Percentiles rank a stretch among this genome's conserved stretches.
These are phyloP conservation scores for Heterocephalus glaber DNA, from an alignment of 2,113 vertebrate species.

Conservation along the genomic window DNA sequence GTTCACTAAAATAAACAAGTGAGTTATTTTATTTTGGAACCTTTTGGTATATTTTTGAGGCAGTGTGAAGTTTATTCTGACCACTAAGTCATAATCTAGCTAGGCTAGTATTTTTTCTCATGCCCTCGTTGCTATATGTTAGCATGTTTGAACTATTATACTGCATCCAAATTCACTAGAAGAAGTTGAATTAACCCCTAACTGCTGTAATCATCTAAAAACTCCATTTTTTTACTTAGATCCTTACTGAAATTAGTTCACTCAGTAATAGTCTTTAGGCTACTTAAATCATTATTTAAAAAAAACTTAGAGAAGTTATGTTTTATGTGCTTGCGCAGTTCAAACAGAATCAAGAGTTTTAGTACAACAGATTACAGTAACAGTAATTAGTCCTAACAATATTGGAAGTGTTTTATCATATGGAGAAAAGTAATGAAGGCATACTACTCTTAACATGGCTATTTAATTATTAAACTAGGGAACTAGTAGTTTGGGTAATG, in stretches of 20 bases:
- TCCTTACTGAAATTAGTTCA: not conserved
- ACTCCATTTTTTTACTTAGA: not conserved
- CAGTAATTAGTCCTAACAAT: slow-evolving; percentile 13
- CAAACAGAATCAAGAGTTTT: not conserved
- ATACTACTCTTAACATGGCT: not conserved
- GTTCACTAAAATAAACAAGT: not conserved
- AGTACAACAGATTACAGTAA: not conserved
- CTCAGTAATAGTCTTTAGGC: not conserved
- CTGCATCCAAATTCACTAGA: not conserved
- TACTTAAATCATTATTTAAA: not conserved
- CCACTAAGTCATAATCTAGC: not conserved
- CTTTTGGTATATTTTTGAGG: not conserved
- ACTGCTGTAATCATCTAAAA: not conserved
- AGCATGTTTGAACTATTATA: not conserved
- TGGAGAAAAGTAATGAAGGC: not conserved
- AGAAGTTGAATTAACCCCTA: not conserved
- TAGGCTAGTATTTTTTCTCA: not conserved
- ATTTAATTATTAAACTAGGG: not conserved
- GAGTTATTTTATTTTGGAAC: not conserved
- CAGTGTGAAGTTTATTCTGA: not conserved
- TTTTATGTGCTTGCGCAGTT: slow-evolving; percentile 34
- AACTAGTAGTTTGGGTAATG: not conserved
- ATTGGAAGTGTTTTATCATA: not conserved
- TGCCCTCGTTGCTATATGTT: not conserved
- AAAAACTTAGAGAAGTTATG: not conserved